These are phyloP conservation scores for Scolopax rusticola DNA, from an alignment of 2,797 vertebrate genomes.

Conservation along the genomic window DNA sequence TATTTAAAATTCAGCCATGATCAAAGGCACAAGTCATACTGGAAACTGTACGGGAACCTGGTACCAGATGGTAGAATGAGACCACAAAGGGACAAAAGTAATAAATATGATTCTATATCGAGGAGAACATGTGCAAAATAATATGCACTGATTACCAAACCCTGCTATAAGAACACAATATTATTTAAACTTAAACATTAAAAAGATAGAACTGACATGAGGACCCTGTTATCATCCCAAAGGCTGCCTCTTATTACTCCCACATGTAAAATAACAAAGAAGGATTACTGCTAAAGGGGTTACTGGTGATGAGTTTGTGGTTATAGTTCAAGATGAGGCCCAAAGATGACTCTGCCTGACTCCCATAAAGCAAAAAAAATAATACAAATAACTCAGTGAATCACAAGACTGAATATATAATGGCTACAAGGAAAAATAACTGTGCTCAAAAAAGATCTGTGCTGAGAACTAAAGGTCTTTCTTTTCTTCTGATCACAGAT, in stretches of 20 bases:
- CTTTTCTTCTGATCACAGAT: conserved; percentile 71
- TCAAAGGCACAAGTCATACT: conserved; percentile 33
- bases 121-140: neutral
- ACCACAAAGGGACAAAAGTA: conserved; percentile 7
- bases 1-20: conserved; percentile 49
- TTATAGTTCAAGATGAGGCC: neutral
- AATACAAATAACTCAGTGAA: conserved; percentile 29
- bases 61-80: conserved; percentile 7
- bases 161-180: neutral
- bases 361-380: neutral
- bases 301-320: neutral
- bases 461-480: conserved; percentile 61
- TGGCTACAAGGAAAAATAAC: conserved; percentile 24
- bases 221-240: conserved; percentile 34
- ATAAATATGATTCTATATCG: neutral
- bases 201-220: neutral
- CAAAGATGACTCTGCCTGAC: conserved; percentile 6
- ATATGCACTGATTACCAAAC: neutral
- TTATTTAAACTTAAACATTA: conserved; percentile 24
- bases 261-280: neutral
- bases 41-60: conserved; percentile 7
- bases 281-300: neutral
- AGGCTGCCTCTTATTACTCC: conserved; percentile 10
- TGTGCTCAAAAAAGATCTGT: conserved; percentile 55
- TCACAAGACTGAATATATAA: conserved; percentile 36